Conservation (phyloP, 2,888 invertebrate genomes). For the Ochlodes sylvanus region DNA sequence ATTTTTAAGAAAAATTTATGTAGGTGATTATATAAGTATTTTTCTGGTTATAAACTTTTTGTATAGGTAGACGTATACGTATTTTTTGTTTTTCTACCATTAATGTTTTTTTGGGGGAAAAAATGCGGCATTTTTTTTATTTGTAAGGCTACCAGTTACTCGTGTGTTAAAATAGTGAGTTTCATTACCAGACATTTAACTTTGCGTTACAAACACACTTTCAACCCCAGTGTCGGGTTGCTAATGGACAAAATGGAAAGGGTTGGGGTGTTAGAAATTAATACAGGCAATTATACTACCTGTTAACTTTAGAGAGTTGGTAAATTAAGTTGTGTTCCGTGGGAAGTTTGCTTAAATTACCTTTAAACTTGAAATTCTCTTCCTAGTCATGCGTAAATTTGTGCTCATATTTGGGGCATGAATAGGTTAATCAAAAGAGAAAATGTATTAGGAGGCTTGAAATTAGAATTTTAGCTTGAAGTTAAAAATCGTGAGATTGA, state of each 20-base stretch:
- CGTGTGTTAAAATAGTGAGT: background rate
- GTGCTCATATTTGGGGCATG: background rate
- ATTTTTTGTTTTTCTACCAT: no score
- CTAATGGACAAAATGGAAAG: conserved; percentile 44
- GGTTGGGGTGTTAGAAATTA: conserved; percentile 52
- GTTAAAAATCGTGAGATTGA: no score
- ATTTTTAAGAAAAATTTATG: no score
- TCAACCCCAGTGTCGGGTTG: conserved; percentile 17
- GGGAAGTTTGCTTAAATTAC: conserved; percentile 14
- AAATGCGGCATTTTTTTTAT: no score
- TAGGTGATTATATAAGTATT: no score
- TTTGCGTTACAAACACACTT: background rate
- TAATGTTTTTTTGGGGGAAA: no score
- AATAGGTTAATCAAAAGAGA: background rate
- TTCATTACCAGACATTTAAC: background rate
- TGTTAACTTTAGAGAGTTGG: conserved; percentile 18
- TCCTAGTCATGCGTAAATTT: conserved; percentile 1
- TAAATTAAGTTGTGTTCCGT: conserved; percentile 20
- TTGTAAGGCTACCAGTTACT: no score
- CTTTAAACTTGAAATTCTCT: conserved; percentile 3
- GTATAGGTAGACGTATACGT: no score
- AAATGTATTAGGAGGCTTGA: background rate
- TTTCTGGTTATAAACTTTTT: no score
- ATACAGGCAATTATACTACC: conserved; percentile 45
- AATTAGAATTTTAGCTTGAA: background rate